Evolutionary conservation across 2,797 vertebrate species (phyloP).

Genomic region (Coluber constrictor): DNA sequence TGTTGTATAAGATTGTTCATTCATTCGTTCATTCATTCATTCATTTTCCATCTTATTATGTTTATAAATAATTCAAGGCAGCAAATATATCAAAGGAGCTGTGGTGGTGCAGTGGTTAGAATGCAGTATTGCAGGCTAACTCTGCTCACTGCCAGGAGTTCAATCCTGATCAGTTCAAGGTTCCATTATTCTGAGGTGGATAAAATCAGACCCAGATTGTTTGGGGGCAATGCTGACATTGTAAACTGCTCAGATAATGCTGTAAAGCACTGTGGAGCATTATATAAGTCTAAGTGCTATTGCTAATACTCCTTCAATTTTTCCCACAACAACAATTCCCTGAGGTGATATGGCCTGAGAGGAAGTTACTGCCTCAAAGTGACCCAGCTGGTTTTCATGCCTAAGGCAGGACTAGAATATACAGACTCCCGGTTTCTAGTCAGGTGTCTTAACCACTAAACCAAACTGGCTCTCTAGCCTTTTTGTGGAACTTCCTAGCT

Average conservation of each 20-base stretch:
- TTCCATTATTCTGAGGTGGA: not conserved
- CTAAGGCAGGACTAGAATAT: not conserved
- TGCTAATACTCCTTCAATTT: not conserved
- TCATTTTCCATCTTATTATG: not conserved
- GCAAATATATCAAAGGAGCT: not conserved
- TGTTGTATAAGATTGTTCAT: not conserved
- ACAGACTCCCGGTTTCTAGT: not conserved
- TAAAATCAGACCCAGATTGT: not conserved
- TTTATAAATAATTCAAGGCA: not conserved
- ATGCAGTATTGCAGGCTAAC: not conserved
- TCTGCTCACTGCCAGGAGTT: not conserved
- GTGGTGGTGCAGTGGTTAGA: not conserved
- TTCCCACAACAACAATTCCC: not conserved
- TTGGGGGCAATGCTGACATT: not conserved
- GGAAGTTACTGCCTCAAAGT: not conserved
- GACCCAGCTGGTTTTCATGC: not conserved
- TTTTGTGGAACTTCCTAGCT: slow-evolving; percentile 69
- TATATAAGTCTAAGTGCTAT: not conserved
- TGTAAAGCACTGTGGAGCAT: not conserved
- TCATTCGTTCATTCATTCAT: not conserved
- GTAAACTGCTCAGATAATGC: not conserved
- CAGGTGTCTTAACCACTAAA: not conserved
- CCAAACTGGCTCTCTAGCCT: not conserved
- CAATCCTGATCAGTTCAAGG: not conserved
- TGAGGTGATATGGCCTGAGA: not conserved